These are phyloP conservation scores for Numenius phaeopus DNA, from an alignment of 2,797 vertebrate genomes.

Conservation along the genomic window DNA sequence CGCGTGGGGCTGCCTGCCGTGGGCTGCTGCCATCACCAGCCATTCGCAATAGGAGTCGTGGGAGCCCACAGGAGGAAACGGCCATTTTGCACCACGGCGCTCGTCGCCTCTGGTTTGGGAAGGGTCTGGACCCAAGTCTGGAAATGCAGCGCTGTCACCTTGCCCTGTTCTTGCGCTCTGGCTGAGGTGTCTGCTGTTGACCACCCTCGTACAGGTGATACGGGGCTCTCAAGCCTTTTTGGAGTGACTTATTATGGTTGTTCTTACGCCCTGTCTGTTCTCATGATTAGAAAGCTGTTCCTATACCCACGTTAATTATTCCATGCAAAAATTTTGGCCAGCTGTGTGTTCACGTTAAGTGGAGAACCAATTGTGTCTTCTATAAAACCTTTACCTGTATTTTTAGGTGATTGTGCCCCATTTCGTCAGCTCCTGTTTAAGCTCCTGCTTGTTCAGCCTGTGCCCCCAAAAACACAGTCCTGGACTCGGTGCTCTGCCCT, in stretches of 20 bases:
- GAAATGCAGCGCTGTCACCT: accelerated
- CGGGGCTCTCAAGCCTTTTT: not conserved
- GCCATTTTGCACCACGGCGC: accelerated
- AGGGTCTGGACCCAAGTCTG: not conserved
- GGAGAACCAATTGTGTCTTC: not conserved
- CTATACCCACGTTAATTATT: not conserved
- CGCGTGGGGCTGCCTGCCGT: accelerated
- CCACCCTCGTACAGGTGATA: accelerated
- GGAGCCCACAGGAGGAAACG: not conserved
- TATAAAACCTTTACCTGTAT: not conserved
- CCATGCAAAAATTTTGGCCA: not conserved
- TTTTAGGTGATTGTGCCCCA: not conserved
- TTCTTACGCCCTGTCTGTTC: not conserved
- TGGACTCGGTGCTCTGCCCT: not conserved
- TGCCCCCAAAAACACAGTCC: not conserved
- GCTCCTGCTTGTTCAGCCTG: not conserved
- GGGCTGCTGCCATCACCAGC: not conserved
- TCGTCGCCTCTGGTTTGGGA: not conserved
- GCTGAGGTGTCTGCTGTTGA: not conserved
- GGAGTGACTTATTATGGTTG: not conserved
- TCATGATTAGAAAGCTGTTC: not conserved
- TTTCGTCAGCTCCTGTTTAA: not conserved
- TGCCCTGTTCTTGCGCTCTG: not conserved
- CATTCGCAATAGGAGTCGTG: accelerated
- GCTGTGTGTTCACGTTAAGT: not conserved